phyloP scores from a whole-genome alignment of 35 echinoderm and acorn worm genomes.

The Heliocidaris tuberculata region DNA sequence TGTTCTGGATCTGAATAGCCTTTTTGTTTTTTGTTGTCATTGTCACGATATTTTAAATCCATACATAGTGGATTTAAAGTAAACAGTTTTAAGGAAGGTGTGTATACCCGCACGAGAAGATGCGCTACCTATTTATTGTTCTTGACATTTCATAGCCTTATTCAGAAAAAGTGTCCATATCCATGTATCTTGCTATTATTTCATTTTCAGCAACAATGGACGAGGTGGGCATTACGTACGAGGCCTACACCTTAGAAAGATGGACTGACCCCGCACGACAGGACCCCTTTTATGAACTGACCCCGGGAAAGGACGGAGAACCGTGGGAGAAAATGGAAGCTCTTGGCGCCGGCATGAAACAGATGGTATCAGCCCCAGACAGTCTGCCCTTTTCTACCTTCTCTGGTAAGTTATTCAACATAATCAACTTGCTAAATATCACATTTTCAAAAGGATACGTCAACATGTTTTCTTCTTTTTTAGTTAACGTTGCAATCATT shows the following conservation, averaged over 20 bases:
- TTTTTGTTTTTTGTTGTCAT: no score
- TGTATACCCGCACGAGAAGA: no score
- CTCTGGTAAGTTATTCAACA: constrained; percentile 56
- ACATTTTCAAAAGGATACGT: no score
- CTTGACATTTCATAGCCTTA: no score
- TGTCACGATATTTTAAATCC: no score
- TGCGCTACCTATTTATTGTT: no score
- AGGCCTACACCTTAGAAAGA: constrained; percentile 81
- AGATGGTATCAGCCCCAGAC: constrained; percentile 85
- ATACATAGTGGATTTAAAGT: no score
- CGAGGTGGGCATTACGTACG: constrained; percentile 70
- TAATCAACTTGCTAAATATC: no score
- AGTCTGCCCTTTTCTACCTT: constrained; percentile 72
- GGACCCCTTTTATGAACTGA: constrained; percentile 75
- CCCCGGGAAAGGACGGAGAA: constrained; percentile 57
- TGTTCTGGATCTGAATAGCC: no score
- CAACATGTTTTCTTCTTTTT: no score
- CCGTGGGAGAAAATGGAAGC: constrained; percentile 79
- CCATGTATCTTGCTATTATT: background rate
- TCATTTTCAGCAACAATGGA: constrained; percentile 61
- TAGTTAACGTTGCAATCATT: no score
- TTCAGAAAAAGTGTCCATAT: background rate
- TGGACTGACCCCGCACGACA: constrained; percentile 67
- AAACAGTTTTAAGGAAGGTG: no score
- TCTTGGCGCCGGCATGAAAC: constrained; percentile 75